These are phyloP conservation scores for Sterrhoptilus dennistouni DNA, from an alignment of 2,113 vertebrate genomes.

Conservation along the genomic window DNA sequence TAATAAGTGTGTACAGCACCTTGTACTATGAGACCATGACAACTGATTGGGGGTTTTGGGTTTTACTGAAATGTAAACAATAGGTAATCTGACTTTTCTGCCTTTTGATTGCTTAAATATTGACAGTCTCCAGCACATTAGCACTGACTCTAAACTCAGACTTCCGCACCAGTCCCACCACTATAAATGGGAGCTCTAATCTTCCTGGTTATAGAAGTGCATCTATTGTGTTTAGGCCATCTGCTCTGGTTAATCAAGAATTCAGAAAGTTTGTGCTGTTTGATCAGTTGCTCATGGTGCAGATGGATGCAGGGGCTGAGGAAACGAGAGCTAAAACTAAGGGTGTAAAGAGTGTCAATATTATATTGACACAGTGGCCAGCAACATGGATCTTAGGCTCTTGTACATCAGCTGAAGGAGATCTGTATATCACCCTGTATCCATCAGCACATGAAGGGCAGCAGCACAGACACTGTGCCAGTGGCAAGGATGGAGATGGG, in stretches of 20 bases:
- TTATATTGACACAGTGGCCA: background rate
- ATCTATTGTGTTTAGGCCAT: conserved; percentile 27
- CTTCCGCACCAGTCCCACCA: background rate
- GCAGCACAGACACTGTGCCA: background rate
- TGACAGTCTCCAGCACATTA: conserved; percentile 48
- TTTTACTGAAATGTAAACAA: conserved; percentile 50
- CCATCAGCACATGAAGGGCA: background rate
- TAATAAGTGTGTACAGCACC: background rate
- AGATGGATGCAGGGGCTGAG: background rate
- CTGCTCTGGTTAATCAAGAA: conserved; percentile 38
- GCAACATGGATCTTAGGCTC: background rate
- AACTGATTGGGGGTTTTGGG: conserved; percentile 12
- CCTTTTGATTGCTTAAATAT: conserved; percentile 58
- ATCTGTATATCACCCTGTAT: fast-evolving
- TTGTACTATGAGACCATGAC: background rate
- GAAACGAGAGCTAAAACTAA: background rate
- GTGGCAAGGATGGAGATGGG: background rate
- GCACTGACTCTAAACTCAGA: background rate
- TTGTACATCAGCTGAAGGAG: background rate
- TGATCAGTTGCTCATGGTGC: background rate
- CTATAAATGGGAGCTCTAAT: background rate
- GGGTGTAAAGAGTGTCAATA: background rate
- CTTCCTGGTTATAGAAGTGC: background rate
- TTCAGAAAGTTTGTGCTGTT: conserved; percentile 14
- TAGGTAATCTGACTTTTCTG: conserved; percentile 16